Percentiles rank a stretch among this genome's conserved stretches.
Evolutionary conservation across 1,140 invertebrate genomes (phyloP).

Genomic region (Mercenaria mercenaria): DNA sequence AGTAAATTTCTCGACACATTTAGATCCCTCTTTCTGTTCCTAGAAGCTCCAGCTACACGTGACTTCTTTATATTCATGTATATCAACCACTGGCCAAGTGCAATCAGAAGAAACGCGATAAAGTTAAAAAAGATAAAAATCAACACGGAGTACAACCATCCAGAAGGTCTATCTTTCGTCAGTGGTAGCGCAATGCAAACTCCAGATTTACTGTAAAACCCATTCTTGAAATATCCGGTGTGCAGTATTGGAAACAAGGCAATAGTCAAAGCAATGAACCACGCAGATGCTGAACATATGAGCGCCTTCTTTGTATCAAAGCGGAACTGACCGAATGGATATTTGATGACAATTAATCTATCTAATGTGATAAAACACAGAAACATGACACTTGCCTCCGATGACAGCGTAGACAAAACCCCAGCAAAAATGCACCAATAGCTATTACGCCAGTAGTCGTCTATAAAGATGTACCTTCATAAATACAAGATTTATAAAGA

Average conservation of each 20-base stretch:
- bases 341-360: conserved; percentile 74
- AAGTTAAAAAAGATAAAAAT: conserved; percentile 72
- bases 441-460: conserved; percentile 72
- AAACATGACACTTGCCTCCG: conserved; percentile 72
- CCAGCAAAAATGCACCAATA: conserved; percentile 76
- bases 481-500: too few relatives aligned
- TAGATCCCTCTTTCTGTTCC: conserved; percentile 28
- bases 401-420: conserved; percentile 74
- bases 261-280: conserved; percentile 65
- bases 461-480: conserved; percentile 75
- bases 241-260: conserved; percentile 67
- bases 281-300: conserved; percentile 35
- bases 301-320: conserved; percentile 45
- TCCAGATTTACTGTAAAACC: conserved; percentile 69
- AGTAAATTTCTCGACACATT: conserved; percentile 70
- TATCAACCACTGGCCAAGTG: conserved; percentile 66
- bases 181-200: conserved; percentile 73
- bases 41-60: neutral
- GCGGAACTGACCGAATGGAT: too few relatives aligned
- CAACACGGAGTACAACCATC: conserved; percentile 66
- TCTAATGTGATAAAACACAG: conserved; percentile 78
- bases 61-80: conserved; percentile 49
- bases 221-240: conserved; percentile 40
- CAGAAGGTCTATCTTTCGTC: conserved; percentile 47
- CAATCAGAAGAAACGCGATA: conserved; percentile 69